Base-by-base conservation (phyloP, 2,797 vertebrate genomes). In the Ctenochaetus hawaiiensis region DNA sequence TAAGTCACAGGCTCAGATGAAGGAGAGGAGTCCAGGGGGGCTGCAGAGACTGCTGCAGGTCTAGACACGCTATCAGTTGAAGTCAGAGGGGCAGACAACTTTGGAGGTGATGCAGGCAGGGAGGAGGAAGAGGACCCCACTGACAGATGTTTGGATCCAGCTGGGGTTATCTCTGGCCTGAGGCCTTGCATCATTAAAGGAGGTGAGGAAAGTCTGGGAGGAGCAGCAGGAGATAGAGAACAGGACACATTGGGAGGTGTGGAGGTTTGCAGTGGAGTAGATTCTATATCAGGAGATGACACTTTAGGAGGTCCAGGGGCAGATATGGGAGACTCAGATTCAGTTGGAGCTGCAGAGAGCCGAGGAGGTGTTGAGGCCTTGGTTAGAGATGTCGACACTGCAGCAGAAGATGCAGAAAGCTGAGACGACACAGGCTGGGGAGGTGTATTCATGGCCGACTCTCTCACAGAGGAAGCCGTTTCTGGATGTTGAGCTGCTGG, bases 131-230 rank as follows among this genome's bases (percentile, higher is more conserved):
- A 77, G 53, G 86, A 76, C 58, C 80, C 81, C 13, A 22, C 67
- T 48, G 84, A 63, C 62, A 71, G 58, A 78, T 83, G 81, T 34
- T 85, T 82, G 54, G 80, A 79, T 39, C 74, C 85, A 48, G 58
- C 54, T 61, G 83, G 67, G 17, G 82, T 63, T 9, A 75, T 48
- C 76, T 92, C 89, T 47, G 83, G 73, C 83, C 86, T 92, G 68
- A 81, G 69, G 67, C 90, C 78, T 54, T 92, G 90, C 57, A 87
- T 83, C 81, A 82, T 74, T 34, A 56, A 72, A 41, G 88, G 80
- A 43, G 92, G 78, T 3, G 91, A 88, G 41, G 90, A 88, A 58
- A 89, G 85, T 67, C 83, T 87, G 18, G 87, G 89, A 69, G 91
- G 69, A 77, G 83, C 51, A 37, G 74, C 37, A 49, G 81, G 68